Evolutionary conservation across 2,797 vertebrate genomes (phyloP).

Genomic region (Novumbra hubbsi): DNA sequence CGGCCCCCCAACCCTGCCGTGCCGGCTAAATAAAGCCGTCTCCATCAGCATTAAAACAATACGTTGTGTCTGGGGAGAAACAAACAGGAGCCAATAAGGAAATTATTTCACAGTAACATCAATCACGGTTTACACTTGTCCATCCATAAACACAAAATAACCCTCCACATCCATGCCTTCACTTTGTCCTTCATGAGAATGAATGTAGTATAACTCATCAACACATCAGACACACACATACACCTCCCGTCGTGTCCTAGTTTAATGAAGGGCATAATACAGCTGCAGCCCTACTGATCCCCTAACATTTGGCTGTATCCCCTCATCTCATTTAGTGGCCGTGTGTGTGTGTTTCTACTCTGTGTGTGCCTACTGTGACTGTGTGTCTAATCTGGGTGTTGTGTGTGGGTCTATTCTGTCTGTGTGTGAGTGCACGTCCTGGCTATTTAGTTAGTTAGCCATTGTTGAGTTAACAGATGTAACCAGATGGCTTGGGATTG

Average conservation of each 20-base stretch:
- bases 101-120: conserved; percentile 1
- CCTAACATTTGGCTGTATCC: conserved; percentile 43
- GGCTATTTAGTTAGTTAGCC: conserved; percentile 26
- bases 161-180: not conserved
- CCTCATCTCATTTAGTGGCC: conserved; percentile 51
- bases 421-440: conserved; percentile 6
- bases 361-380: conserved; percentile 1
- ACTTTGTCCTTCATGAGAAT: conserved; percentile 40
- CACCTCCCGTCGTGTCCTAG: conserved; percentile 58
- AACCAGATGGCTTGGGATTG: conserved; percentile 43
- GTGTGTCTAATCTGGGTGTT: conserved; percentile 7
- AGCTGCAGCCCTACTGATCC: conserved; percentile 51
- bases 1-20: not conserved
- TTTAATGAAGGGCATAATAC: conserved; percentile 57
- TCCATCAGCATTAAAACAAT: conserved; percentile 9
- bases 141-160: conserved; percentile 3
- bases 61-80: not conserved
- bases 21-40: not conserved
- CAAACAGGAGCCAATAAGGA: not conserved
- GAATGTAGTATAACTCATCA: conserved; percentile 57
- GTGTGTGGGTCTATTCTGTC: conserved; percentile 4
- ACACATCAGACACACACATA: not conserved
- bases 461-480: conserved; percentile 42
- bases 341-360: not conserved
- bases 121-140: not conserved